phyloP scores from a whole-genome alignment of 2,888 invertebrate genomes.

The Drosophila histrio region DNA sequence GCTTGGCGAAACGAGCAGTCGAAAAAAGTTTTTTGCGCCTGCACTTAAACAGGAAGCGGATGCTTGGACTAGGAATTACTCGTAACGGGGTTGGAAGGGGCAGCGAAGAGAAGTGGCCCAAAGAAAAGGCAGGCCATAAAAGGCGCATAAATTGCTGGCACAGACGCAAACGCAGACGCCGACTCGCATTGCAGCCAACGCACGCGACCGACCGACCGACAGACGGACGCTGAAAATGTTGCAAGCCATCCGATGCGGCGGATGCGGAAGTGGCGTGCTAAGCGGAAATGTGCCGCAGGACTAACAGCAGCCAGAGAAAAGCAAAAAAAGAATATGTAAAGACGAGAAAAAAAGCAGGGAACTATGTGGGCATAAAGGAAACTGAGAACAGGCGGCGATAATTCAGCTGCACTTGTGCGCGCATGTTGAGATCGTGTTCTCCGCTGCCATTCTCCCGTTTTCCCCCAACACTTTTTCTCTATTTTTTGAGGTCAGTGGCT shows the following conservation, averaged over 20 bases:
- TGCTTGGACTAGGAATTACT: conserved; percentile 75
- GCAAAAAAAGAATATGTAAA: conserved; percentile 4
- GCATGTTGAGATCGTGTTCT: conserved; percentile 68
- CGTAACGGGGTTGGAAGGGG: not conserved
- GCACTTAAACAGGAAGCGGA: conserved; percentile 79
- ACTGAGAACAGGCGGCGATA: conserved; percentile 59
- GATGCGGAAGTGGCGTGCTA: conserved; percentile 71
- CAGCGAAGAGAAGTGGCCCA: conserved; percentile 46
- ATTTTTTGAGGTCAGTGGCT: conserved; percentile 78
- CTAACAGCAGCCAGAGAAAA: conserved; percentile 29
- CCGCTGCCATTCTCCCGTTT: conserved; percentile 1
- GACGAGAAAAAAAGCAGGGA: conserved; percentile 3
- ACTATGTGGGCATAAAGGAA: conserved; percentile 49
- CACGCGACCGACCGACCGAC: not conserved
- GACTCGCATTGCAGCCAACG: conserved; percentile 33
- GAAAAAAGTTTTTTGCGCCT: conserved; percentile 59
- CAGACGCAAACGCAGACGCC: conserved; percentile 19
- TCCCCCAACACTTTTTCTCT: not conserved
- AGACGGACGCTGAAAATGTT: conserved; percentile 64
- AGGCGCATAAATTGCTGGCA: conserved; percentile 72
- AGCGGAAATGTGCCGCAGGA: conserved; percentile 78
- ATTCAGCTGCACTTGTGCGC: conserved; percentile 71
- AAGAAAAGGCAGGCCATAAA: conserved; percentile 66
- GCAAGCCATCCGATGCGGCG: conserved; percentile 57
- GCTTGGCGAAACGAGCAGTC: conserved; percentile 55